Base-by-base conservation (phyloP, 2,888 invertebrate genomes). In the Harpalus rufipes region DNA sequence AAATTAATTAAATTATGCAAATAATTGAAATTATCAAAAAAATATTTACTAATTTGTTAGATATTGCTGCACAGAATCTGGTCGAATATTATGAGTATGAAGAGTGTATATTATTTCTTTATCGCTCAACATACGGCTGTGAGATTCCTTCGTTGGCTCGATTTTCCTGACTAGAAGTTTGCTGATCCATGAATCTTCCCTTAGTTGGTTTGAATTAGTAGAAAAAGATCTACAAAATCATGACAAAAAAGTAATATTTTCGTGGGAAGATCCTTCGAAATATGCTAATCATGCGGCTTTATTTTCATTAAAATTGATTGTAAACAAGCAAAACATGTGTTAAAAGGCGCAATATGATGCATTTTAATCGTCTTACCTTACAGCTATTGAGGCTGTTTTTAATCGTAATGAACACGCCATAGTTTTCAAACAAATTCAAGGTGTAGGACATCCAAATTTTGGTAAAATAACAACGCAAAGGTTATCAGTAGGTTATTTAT, bases 101-200 rank as follows among this genome's bases (percentile, higher is more conserved):
- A 99, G 93, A 86, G 98, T 97, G 92, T 97, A 99, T 88, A 99
- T 96, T 85, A 96, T 94, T 92, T 99, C 99, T 91, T 98, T 98
- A 91, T 98, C 97, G 89, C 98, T 97, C 74, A 99, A 93, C 95
- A 98, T 97, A 87, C 98, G 95, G 89, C 99, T 99, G 91, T 99
- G 99, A 2, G 98, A 96, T 90, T 98, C 98, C 91, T 97, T 98
- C 1, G 97, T 97, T 5, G 98, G 97, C 90, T 98, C 97, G 89
- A 98, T 97, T 90, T 96, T 96, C 86, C 97, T 93, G 63, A 98
- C 97, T 88, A 97, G 92, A 86, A 98, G 92, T 91, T 97, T 98
- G 87, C 96, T 96, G 85, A 98, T 92, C 97, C 97, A 98, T 88
- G 97, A 95, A 92, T 96, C 96, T 86, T 90, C 91, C 84, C 91